These are phyloP conservation scores for Crax fasciolata DNA, from an alignment of 2,797 vertebrate genomes.

Conservation along the genomic window DNA sequence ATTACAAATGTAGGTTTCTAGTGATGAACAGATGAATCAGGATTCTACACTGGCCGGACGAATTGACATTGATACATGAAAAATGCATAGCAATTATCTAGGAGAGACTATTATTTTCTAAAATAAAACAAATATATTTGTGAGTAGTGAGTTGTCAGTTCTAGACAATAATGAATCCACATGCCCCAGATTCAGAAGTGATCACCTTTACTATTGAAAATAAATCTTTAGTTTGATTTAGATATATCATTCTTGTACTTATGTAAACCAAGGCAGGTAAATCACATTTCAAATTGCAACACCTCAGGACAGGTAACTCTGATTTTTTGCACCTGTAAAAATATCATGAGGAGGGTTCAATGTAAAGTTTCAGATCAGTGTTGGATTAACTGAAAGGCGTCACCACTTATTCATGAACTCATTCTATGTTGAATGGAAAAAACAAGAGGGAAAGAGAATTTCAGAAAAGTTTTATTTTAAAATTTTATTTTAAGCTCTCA, in stretches of 20 bases:
- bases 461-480: neutral
- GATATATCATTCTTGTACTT: neutral
- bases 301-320: neutral
- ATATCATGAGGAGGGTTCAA: neutral
- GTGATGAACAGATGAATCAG: neutral
- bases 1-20: neutral
- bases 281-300: neutral
- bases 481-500: neutral
- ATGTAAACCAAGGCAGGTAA: neutral
- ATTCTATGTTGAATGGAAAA: neutral
- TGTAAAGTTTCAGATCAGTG: neutral
- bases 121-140: neutral
- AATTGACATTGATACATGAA: neutral
- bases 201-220: neutral
- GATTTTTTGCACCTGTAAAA: neutral
- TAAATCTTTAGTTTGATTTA: neutral
- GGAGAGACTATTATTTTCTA: neutral
- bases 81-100: neutral
- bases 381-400: neutral
- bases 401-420: neutral
- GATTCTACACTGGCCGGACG: neutral
- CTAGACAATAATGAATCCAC: neutral
- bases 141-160: neutral
- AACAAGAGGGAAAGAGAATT: neutral
- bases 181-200: neutral